phyloP scores from a whole-genome alignment of 2,888 invertebrate species.

The Ennomos quercinarius region DNA sequence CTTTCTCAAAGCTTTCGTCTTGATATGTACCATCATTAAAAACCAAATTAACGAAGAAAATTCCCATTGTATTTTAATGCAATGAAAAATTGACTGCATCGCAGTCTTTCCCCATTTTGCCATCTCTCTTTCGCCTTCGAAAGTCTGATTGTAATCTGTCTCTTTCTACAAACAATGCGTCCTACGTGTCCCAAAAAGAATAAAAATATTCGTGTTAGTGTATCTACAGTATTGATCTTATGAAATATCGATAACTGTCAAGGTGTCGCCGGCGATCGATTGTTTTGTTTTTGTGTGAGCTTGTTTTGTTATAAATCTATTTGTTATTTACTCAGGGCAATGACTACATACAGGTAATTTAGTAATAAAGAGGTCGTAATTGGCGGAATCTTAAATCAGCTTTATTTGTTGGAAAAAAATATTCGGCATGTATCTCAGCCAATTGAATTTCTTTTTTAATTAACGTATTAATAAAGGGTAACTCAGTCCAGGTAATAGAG shows the following conservation, averaged over 20 bases:
- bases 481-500: too few species aligned
- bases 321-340: slow-evolving; percentile 8
- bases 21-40: slow-evolving; percentile 37
- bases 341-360: too few species aligned
- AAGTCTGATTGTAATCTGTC: slow-evolving; percentile 56
- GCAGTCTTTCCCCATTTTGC: slow-evolving; percentile 45
- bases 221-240: slow-evolving; percentile 49
- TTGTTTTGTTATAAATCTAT: slow-evolving; percentile 18
- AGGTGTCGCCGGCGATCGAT: slow-evolving; percentile 36
- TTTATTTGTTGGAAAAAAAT: too few species aligned
- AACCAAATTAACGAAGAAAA: slow-evolving; percentile 55
- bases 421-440: too few species aligned
- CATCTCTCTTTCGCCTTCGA: slow-evolving; percentile 55
- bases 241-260: slow-evolving; percentile 58
- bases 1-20: slow-evolving; percentile 5
- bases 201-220: slow-evolving; percentile 64
- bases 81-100: slow-evolving; percentile 63
- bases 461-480: too few species aligned
- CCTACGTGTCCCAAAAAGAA: slow-evolving; percentile 78
- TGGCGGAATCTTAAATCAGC: neutral
- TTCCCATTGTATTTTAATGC: slow-evolving; percentile 64
- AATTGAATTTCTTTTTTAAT: too few species aligned
- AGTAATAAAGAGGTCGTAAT: slow-evolving; percentile 1
- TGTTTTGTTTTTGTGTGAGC: slow-evolving; percentile 35
- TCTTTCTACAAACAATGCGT: slow-evolving; percentile 81